These are phyloP conservation scores for Fregata magnificens DNA, from an alignment of 2,113 vertebrate genomes.

Conservation along the genomic window DNA sequence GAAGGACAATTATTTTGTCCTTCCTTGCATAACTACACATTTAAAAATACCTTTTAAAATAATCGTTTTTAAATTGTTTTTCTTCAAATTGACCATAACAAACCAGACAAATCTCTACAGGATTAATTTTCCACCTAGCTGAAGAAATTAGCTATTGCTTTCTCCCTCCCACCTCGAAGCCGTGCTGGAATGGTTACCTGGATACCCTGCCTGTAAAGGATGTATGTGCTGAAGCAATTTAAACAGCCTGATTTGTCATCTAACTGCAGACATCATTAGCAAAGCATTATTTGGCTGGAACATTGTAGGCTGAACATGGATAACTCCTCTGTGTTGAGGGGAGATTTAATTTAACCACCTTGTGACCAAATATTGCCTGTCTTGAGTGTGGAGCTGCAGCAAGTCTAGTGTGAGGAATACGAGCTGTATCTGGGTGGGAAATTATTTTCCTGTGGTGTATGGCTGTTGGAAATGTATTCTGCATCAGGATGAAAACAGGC, in stretches of 20 bases:
- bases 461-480: not conserved
- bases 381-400: not conserved
- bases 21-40: not conserved
- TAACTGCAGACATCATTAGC: constrained; percentile 25
- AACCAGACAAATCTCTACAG: not conserved
- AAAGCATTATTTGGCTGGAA: constrained; percentile 44
- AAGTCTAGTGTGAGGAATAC: not conserved
- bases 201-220: constrained; percentile 35
- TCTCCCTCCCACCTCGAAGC: constrained; percentile 7
- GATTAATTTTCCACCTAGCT: constrained; percentile 41
- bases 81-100: constrained; percentile 18
- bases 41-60: not conserved
- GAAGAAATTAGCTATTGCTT: constrained; percentile 27
- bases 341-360: constrained; percentile 29
- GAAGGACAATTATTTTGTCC: not conserved
- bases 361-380: not conserved
- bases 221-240: not conserved
- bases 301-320: constrained; percentile 23
- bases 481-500: not conserved
- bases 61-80: not conserved
- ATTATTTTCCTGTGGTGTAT: not conserved
- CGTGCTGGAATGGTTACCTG: constrained; percentile 8
- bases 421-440: not conserved
- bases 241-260: constrained; percentile 52
- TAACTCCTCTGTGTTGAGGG: not conserved